phyloP scores from a whole-genome alignment of 2,797 vertebrate genomes.

The Loris lydekkerianus region DNA sequence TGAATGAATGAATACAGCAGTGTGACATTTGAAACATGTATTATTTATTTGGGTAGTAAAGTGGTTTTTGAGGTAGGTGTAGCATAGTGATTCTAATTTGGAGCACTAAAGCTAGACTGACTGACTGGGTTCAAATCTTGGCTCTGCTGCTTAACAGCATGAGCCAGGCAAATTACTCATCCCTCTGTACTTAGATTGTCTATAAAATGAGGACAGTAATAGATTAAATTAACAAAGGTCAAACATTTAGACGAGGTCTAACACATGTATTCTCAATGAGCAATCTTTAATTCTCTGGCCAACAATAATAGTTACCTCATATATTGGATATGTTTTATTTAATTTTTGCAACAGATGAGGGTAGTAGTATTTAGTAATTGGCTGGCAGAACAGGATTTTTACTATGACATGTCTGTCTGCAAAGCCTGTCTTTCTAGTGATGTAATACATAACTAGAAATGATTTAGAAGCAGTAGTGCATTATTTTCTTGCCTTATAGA shows the following conservation, averaged over 20 bases:
- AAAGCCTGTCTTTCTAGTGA: constrained; percentile 20
- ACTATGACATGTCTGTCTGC: not conserved
- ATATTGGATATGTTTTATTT: not conserved
- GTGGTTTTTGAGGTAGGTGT: not conserved
- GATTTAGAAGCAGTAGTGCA: not conserved
- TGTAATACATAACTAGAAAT: not conserved
- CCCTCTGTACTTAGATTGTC: not conserved
- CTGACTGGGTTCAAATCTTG: constrained; percentile 19
- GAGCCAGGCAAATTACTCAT: constrained; percentile 4
- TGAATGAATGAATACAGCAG: not conserved
- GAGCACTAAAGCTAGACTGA: not conserved
- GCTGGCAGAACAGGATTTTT: not conserved
- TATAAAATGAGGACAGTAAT: not conserved
- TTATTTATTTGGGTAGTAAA: constrained; percentile 35
- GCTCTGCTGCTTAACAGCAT: not conserved
- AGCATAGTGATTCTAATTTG: not conserved
- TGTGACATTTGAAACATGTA: constrained; percentile 47
- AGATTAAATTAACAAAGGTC: constrained; percentile 16
- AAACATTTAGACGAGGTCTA: not conserved
- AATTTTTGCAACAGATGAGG: constrained; percentile 8
- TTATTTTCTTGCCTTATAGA: not conserved
- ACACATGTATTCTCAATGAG: not conserved
- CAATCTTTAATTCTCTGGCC: constrained; percentile 1
- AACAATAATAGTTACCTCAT: not conserved
- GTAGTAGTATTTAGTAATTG: not conserved